Base-by-base conservation (phyloP, 2,797 vertebrate genomes). In the Danionella dracula region DNA sequence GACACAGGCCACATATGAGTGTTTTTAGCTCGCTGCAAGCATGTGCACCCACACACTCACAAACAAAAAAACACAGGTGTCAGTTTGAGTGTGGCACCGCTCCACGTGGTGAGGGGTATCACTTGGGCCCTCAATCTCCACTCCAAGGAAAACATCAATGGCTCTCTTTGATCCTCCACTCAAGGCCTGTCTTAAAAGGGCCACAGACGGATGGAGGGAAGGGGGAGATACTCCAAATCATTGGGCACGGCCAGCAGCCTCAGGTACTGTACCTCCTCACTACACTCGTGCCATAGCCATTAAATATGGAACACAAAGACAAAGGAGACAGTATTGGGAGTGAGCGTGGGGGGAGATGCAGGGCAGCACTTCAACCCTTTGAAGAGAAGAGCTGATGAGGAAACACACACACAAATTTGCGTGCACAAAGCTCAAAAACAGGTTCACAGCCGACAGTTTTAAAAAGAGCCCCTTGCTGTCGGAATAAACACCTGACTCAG, bases 251-350 rank as follows among this genome's bases (percentile, higher is more conserved):
- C 50, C 78, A 74, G 78, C 81, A 70, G 82, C 83, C 82, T 86
- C 85, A 85, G 86, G 85, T 87, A n/a, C n/a, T n/a, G n/a, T n/a
- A 84, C 84, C 85, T 66, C 76, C 73, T 77, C 73, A 84, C 83
- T 82, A 85, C 85, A 84, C 86, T 80, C 34, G 79, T 82, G 85
- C 85, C 84, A 84, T 74, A n/a, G 78, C 85, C 78, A 87, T 87
- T 89, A 88, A 89, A 88, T 88, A 88, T 90, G 88, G 84, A 90
- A 88, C 85, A 66, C 81, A 87, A 88, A 89, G 85, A 89, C 86
- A 90, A 90, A 89, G 86, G 79, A 85, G 72, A 48, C 9, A 17
- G 64, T 57, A 79, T 71, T 71, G 66, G 61, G 58, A 69, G 68
- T 66, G 79, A 84, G 85, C 76, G 75, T 73, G 82, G 79, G 78